Evolutionary conservation across 1,140 invertebrate genomes (phyloP).

Genomic region (Meloidogyne chitwoodi): DNA sequence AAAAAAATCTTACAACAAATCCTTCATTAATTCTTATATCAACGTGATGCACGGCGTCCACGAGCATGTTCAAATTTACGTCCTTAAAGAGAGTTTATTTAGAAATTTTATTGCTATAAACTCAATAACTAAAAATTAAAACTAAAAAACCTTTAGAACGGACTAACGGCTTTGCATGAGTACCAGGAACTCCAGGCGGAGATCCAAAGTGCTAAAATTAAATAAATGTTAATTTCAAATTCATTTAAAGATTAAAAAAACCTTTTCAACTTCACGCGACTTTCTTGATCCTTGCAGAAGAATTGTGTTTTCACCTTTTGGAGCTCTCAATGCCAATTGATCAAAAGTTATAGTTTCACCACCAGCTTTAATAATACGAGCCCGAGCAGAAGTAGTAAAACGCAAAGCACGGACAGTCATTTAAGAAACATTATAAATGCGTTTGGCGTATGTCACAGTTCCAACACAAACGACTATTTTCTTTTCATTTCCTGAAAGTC

Average conservation of each 20-base stretch:
- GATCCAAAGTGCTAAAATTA: conserved; percentile 77
- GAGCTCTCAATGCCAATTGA: conserved; percentile 84
- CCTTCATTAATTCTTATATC: conserved; percentile 86
- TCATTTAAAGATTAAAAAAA: background rate
- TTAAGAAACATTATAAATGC: conserved; percentile 85
- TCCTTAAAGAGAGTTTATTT: conserved; percentile 22
- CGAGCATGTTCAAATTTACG: conserved; percentile 92
- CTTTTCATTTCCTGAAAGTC: conserved; percentile 71
- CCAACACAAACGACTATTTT: conserved; percentile 90
- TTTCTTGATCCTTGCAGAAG: conserved; percentile 86
- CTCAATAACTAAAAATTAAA: no score
- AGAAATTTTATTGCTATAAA: no score
- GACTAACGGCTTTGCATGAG: conserved; percentile 73
- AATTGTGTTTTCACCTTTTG: conserved; percentile 87
- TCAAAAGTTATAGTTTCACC: conserved; percentile 96
- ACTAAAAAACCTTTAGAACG: conserved; percentile 75
- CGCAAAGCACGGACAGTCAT: conserved; percentile 83
- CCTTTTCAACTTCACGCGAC: conserved; percentile 80
- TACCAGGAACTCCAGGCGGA: conserved; percentile 75
- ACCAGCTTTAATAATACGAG: conserved; percentile 88
- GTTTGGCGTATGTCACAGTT: conserved; percentile 88
- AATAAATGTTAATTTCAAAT: background rate
- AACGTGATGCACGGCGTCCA: conserved; percentile 86
- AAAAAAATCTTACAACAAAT: background rate
- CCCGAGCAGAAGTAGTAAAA: conserved; percentile 85